These are phyloP conservation scores for Xenops minutus DNA, from an alignment of 2,797 vertebrate genomes.

Conservation along the genomic window DNA sequence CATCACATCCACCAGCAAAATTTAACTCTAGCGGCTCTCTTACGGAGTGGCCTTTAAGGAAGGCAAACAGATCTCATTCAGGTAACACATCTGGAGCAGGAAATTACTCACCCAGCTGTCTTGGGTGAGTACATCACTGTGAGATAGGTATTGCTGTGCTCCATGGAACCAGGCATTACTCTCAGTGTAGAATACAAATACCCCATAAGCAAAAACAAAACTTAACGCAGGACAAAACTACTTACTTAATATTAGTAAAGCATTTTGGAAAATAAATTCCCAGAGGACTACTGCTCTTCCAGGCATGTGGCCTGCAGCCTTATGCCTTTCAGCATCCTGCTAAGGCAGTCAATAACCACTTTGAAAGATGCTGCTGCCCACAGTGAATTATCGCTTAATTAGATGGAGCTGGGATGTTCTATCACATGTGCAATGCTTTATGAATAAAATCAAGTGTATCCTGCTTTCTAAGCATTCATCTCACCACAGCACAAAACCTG, in stretches of 20 bases:
- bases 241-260: neutral
- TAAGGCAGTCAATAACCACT: neutral
- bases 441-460: constrained; percentile 29
- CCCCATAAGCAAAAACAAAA: neutral
- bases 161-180: neutral
- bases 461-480: constrained; percentile 32
- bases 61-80: neutral
- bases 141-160: neutral
- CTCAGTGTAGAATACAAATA: neutral
- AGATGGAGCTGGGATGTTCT: neutral
- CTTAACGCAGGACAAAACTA: neutral
- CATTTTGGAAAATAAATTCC: neutral
- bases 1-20: neutral
- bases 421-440: constrained; percentile 7
- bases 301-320: neutral
- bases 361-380: neutral
- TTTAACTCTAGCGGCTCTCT: neutral
- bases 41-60: neutral
- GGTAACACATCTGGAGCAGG: neutral
- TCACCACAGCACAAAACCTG: neutral
- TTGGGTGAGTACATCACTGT: neutral
- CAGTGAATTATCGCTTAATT: constrained; percentile 48
- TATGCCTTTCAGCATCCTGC: neutral
- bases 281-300: neutral
- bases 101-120: neutral